Percentiles rank a stretch among this genome's conserved stretches.
Evolutionary conservation across 2,888 invertebrate genomes (phyloP).

Genomic region (Ommatoiulus sabulosus): DNA sequence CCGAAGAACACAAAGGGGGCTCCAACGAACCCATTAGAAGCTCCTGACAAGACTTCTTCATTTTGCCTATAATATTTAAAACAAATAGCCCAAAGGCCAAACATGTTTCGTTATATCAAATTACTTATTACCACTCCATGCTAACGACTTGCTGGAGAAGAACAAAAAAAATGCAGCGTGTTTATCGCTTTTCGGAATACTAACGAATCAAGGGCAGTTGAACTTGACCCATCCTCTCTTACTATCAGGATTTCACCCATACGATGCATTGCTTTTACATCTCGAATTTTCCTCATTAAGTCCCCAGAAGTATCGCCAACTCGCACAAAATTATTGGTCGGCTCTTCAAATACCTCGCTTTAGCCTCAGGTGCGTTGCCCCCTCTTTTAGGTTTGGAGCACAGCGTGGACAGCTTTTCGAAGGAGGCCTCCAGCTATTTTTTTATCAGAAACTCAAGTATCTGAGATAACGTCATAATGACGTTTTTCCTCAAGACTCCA

Average conservation of each 20-base stretch:
- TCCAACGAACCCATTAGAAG: conserved; percentile 37
- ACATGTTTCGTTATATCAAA: conserved; percentile 39
- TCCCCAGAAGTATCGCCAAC: background rate
- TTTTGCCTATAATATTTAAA: conserved; percentile 39
- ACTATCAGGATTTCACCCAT: background rate
- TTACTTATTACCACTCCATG: conserved; percentile 43
- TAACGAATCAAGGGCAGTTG: conserved; percentile 29
- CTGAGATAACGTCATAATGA: background rate
- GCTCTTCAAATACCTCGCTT: conserved; percentile 12
- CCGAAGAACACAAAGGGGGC: background rate
- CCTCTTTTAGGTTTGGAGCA: background rate
- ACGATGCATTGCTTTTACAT: conserved; percentile 15
- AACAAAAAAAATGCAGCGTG: background rate
- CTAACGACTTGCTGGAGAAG: background rate
- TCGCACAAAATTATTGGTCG: background rate
- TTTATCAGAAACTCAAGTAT: background rate
- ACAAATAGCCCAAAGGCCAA: conserved; percentile 39
- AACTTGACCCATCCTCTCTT: conserved; percentile 35
- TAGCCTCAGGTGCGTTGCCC: background rate
- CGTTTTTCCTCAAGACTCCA: background rate
- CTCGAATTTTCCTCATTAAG: background rate
- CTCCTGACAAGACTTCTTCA: conserved; percentile 27
- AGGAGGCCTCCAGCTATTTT: background rate
- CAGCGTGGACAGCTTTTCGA: background rate
- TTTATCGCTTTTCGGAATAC: conserved; percentile 33